phyloP scores from a whole-genome alignment of 37 sponge, comb jelly and placozoan species.

The Spongilla lacustris region DNA sequence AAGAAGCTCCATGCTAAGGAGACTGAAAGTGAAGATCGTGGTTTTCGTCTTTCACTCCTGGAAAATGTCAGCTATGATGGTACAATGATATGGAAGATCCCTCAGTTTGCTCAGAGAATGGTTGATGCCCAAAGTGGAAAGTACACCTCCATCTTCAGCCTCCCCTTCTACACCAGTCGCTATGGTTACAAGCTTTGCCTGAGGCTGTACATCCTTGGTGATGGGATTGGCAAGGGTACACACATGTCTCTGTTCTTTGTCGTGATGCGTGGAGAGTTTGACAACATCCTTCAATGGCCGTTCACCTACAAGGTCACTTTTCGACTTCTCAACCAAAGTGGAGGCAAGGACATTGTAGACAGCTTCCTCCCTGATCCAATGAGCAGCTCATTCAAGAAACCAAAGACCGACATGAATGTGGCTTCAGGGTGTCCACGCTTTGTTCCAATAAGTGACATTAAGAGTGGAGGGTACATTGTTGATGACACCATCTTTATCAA shows the following conservation, averaged over 20 bases:
- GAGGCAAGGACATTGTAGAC: conserved; percentile 62
- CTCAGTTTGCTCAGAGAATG: conserved; percentile 64
- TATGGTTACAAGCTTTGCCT: conserved; percentile 91
- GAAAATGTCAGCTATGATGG: conserved; percentile 74
- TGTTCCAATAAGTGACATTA: conserved; percentile 39
- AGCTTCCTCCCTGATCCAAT: conserved; percentile 79
- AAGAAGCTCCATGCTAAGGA: conserved; percentile 28
- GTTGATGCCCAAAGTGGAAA: conserved; percentile 70
- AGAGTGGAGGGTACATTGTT: conserved; percentile 46
- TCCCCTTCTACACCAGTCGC: conserved; percentile 77
- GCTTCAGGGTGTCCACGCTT: conserved; percentile 77
- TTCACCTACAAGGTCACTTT: conserved; percentile 78
- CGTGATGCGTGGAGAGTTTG: conserved; percentile 85
- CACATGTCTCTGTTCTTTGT: conserved; percentile 83
- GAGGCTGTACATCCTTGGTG: conserved; percentile 77
- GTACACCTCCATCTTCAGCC: conserved; percentile 78
- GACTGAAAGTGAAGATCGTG: conserved; percentile 68
- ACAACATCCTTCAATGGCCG: conserved; percentile 82
- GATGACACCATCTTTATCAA: conserved; percentile 77
- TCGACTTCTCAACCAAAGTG: conserved; percentile 67
- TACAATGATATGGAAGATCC: conserved; percentile 78
- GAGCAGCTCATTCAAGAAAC: conserved; percentile 73
- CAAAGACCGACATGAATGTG: conserved; percentile 80
- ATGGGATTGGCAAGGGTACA: conserved; percentile 75
- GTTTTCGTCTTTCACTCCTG: conserved; percentile 73